phyloP scores from a whole-genome alignment of 2,113 vertebrate genomes.

The Leptocoma aspasia region DNA sequence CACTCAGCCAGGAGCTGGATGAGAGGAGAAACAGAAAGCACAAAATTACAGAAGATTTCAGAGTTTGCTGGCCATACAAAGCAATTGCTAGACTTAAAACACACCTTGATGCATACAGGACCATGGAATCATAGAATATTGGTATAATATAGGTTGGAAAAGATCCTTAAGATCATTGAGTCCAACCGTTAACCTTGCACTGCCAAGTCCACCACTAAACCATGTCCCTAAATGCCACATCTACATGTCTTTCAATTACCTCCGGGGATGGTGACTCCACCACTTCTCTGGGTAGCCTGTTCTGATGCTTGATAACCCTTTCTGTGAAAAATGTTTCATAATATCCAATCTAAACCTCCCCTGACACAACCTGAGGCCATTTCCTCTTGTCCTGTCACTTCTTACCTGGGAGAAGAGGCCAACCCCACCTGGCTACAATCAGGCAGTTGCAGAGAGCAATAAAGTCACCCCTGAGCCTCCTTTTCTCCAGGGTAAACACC shows the following conservation, averaged over 20 bases:
- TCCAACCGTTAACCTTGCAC: neutral
- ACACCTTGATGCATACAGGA: neutral
- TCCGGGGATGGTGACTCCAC: neutral
- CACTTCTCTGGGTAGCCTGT: neutral
- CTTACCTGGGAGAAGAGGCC: neutral
- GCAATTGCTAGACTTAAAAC: neutral
- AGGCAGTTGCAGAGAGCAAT: neutral
- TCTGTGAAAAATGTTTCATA: neutral
- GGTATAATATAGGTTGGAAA: neutral
- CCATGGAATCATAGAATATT: neutral
- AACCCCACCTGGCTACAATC: fast-evolving
- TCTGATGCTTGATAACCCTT: neutral
- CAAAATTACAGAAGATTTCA: neutral
- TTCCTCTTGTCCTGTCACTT: neutral
- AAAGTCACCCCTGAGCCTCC: too few relatives aligned
- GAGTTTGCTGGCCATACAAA: neutral
- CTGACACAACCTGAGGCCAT: neutral
- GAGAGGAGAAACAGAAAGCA: neutral
- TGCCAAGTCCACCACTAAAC: neutral
- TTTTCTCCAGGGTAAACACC: neutral
- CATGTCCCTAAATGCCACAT: neutral
- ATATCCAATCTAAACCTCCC: neutral
- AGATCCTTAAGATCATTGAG: neutral
- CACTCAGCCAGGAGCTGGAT: neutral
- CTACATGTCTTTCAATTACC: neutral